Conservation (phyloP, 2,888 invertebrate genomes). For the Linnaemya vulpina region DNA sequence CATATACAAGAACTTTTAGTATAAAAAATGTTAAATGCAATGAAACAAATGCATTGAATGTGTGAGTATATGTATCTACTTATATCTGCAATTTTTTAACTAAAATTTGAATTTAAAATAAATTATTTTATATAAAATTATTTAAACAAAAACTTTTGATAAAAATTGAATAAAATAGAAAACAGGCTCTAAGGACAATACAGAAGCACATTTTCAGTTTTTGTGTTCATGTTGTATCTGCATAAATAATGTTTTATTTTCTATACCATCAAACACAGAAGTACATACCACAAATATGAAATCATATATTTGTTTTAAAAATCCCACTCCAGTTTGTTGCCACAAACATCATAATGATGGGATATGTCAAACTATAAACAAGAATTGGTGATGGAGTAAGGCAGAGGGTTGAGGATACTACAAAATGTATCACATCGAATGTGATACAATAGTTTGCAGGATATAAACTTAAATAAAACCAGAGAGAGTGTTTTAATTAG, state of each 20-base stretch:
- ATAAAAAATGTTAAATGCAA: conserved; percentile 10
- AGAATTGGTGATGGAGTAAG: neutral
- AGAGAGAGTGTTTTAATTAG: neutral
- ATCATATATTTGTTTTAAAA: conserved; percentile 23
- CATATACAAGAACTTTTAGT: neutral
- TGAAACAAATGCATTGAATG: conserved; percentile 1
- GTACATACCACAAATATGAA: conserved; percentile 40
- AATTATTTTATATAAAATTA: conserved; percentile 68
- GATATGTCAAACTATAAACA: neutral
- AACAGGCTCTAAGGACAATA: conserved; percentile 64
- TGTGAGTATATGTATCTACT: neutral
- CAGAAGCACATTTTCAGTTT: conserved; percentile 37
- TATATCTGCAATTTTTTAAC: neutral
- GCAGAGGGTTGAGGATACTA: neutral
- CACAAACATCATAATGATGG: conserved; percentile 9
- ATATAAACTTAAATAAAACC: neutral
- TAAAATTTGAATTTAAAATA: conserved; percentile 54
- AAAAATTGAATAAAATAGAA: conserved; percentile 66
- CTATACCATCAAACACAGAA: neutral
- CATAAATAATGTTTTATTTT: conserved; percentile 29
- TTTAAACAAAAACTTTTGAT: conserved; percentile 66
- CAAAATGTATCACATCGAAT: neutral
- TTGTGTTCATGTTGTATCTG: conserved; percentile 4
- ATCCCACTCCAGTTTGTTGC: neutral
- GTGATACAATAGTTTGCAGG: neutral